Evolutionary conservation across 2,888 invertebrate genomes (phyloP).

Genomic region (Drosophila melanosoma): DNA sequence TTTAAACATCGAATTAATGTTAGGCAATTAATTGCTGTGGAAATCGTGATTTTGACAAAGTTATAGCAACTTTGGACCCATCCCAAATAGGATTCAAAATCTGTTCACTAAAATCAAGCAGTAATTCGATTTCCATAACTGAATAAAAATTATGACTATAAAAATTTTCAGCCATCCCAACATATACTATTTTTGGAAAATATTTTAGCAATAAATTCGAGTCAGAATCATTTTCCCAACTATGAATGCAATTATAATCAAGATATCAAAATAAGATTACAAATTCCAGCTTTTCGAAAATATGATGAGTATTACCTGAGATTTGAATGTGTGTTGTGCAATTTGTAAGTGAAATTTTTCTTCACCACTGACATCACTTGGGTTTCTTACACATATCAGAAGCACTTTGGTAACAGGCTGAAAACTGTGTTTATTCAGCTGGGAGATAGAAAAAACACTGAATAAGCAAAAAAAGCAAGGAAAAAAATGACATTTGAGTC

Average conservation of each 20-base stretch:
- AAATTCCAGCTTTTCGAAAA: neutral
- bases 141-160: too few relatives aligned
- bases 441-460: neutral
- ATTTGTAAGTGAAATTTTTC: neutral
- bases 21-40: too few relatives aligned
- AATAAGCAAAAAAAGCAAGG: neutral
- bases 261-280: neutral
- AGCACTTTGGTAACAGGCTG: neutral
- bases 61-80: too few relatives aligned
- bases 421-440: constrained; percentile 3
- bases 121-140: too few relatives aligned
- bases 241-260: neutral
- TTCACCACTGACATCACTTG: neutral
- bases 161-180: too few relatives aligned
- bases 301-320: neutral
- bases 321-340: neutral
- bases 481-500: neutral
- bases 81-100: too few relatives aligned
- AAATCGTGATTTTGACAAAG: too few relatives aligned
- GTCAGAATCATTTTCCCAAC: neutral
- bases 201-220: too few relatives aligned
- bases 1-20: too few relatives aligned
- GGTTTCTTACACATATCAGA: neutral
- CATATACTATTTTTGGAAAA: too few relatives aligned
- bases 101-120: too few relatives aligned